These are phyloP conservation scores for Osedax fenrisi DNA, from an alignment of 2,888 invertebrate genomes.

Conservation along the genomic window DNA sequence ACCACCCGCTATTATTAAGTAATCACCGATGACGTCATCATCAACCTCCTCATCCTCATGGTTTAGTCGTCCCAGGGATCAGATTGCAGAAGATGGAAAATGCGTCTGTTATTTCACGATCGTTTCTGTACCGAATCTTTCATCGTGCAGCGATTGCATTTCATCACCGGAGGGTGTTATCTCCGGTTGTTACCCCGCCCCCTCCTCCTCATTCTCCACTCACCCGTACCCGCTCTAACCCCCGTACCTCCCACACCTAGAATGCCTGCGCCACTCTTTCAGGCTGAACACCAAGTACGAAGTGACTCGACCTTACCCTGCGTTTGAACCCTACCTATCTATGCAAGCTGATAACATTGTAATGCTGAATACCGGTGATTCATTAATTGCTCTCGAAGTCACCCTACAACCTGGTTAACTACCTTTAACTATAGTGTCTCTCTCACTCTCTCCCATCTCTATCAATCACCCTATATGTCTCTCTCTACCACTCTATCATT, in stretches of 20 bases:
- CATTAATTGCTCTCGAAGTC: conserved; percentile 60
- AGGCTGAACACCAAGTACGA: conserved; percentile 83
- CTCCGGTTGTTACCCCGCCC: neutral
- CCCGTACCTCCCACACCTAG: neutral
- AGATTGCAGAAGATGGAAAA: neutral
- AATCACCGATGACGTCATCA: neutral
- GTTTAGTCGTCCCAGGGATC: neutral
- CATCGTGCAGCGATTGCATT: neutral
- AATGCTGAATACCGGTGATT: conserved; percentile 71
- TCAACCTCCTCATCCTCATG: neutral
- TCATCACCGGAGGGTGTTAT: neutral
- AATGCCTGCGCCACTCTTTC: conserved; percentile 73
- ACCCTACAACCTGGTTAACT: neutral
- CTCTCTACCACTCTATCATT: too few relatives aligned
- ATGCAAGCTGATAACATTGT: conserved; percentile 56
- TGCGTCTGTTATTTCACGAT: neutral
- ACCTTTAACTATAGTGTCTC: too few relatives aligned
- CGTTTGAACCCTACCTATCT: conserved; percentile 54
- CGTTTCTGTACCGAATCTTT: neutral
- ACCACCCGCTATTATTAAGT: conserved; percentile 36
- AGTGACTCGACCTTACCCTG: conserved; percentile 57
- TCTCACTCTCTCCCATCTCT: too few relatives aligned
- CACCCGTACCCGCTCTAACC: neutral
- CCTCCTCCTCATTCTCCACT: neutral
- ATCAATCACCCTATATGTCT: too few relatives aligned